A percentile compares a stretch with the other conserved stretches of the same genome.
These are phyloP conservation scores for Cavia aperea DNA, from an alignment of 2,113 vertebrate species.

Conservation along the genomic window DNA sequence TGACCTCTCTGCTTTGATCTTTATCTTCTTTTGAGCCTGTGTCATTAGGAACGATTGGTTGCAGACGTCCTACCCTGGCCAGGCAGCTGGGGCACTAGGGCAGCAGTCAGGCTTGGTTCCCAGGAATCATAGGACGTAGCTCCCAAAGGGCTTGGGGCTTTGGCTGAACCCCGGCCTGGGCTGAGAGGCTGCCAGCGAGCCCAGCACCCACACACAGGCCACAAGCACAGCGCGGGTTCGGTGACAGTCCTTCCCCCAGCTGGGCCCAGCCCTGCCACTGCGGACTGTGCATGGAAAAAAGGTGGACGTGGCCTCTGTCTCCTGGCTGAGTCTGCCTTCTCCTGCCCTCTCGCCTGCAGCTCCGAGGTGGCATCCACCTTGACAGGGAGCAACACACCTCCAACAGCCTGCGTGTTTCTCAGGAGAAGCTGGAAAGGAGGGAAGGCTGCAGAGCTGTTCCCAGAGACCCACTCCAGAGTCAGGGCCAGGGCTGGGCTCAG, in stretches of 20 bases:
- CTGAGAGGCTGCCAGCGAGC: not conserved
- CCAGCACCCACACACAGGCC: not conserved
- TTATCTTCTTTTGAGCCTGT: constrained; percentile 27
- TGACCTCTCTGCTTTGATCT: constrained; percentile 56
- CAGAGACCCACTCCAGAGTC: not conserved
- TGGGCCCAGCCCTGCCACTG: not conserved
- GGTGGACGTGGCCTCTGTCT: not conserved
- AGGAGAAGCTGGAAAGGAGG: accelerated
- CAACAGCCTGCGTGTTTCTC: not conserved
- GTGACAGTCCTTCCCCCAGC: not conserved
- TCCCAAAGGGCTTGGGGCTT: not conserved
- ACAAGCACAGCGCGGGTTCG: not conserved
- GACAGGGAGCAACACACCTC: accelerated
- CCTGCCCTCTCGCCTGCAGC: not conserved
- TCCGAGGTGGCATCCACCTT: not conserved
- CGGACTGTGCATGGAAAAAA: not conserved
- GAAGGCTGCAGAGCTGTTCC: no score
- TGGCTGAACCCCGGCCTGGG: not conserved
- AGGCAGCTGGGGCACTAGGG: not conserved
- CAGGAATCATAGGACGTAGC: not conserved
- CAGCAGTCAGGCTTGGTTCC: not conserved
- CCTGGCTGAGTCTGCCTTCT: not conserved
- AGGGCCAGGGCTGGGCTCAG: not conserved
- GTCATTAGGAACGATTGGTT: not conserved
- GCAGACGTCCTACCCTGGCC: not conserved